Evolutionary conservation across 2,888 invertebrate genomes (phyloP).

Genomic region (Cerceris ruficornis): DNA sequence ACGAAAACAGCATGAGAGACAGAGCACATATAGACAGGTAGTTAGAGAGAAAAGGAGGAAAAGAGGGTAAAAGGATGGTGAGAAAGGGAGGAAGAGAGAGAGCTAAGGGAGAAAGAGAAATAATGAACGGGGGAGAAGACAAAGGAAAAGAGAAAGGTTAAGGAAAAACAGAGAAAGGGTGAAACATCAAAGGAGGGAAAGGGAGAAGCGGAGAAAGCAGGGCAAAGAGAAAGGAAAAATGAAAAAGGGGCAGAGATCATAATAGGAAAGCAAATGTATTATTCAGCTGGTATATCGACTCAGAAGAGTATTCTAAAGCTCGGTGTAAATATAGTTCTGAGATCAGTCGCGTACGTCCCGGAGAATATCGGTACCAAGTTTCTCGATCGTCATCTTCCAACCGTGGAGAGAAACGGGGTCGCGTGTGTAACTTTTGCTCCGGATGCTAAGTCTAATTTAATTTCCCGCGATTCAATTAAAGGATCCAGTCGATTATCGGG

Average conservation of each 20-base stretch:
- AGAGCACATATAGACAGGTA: no score
- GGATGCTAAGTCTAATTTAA: conserved; percentile 24
- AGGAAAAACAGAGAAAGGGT: no score
- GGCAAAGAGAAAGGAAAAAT: no score
- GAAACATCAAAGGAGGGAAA: no score
- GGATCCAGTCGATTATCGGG: conserved; percentile 3
- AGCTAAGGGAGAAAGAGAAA: background rate
- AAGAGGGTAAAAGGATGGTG: no score
- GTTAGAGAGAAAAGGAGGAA: no score
- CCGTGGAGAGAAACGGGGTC: conserved; percentile 14
- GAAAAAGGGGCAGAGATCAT: background rate
- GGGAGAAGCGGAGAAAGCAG: background rate
- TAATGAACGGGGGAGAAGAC: background rate
- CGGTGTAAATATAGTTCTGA: conserved; percentile 25
- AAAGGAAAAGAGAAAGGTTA: background rate
- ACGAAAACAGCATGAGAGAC: no score
- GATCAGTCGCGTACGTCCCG: conserved; percentile 3
- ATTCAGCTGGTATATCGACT: conserved; percentile 40
- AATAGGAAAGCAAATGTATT: conserved; percentile 26
- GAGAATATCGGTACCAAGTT: conserved; percentile 31
- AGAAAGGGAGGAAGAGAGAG: background rate
- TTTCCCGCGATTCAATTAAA: conserved; percentile 22
- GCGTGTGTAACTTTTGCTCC: conserved; percentile 26
- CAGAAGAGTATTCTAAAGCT: conserved; percentile 7
- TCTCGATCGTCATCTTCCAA: conserved; percentile 19